Evolutionary conservation across 2,797 vertebrate species (phyloP).

Genomic region (Eurystomus glaucurus): DNA sequence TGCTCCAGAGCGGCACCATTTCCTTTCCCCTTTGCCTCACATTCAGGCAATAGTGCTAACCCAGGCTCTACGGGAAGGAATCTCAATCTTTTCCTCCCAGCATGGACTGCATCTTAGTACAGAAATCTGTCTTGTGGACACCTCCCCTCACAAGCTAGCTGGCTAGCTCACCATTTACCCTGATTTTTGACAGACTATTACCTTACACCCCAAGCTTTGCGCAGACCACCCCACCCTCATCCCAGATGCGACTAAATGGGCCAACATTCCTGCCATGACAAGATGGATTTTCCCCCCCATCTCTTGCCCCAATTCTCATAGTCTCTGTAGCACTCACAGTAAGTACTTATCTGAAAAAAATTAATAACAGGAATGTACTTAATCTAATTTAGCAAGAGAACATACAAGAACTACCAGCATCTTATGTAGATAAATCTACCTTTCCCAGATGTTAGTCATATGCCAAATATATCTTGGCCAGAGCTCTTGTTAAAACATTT

Average conservation of each 20-base stretch:
- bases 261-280: not conserved
- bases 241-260: not conserved
- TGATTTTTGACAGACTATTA: not conserved
- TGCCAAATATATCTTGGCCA: not conserved
- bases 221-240: not conserved
- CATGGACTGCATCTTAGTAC: not conserved
- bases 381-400: not conserved
- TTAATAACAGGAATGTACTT: not conserved
- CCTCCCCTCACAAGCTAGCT: not conserved
- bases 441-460: conserved; percentile 12
- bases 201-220: not conserved
- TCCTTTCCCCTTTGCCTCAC: conserved; percentile 51
- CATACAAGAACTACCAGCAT: not conserved
- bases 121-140: conserved; percentile 30
- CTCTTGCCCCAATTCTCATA: not conserved
- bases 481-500: conserved; percentile 8
- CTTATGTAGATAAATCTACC: not conserved
- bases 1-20: conserved; percentile 31
- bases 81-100: not conserved
- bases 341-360: not conserved
- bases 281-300: not conserved
- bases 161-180: not conserved
- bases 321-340: not conserved
- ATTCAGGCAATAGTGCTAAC: not conserved
- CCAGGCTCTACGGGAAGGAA: not conserved